Base-by-base conservation (phyloP, 1,140 invertebrate genomes). In the Leptopilina clavipes region DNA sequence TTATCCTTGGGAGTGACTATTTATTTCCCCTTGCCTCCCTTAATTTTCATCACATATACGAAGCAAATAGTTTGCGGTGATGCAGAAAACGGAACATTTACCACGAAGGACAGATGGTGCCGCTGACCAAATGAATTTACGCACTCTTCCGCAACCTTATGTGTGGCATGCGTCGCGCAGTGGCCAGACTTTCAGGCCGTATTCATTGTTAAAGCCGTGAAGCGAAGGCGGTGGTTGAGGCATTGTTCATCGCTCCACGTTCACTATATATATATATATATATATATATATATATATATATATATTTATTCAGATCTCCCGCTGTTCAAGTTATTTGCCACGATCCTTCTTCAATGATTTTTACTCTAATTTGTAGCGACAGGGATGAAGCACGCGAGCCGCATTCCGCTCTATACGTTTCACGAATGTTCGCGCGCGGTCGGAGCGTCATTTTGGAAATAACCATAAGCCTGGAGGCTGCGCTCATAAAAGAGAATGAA, bases 311-410 rank as follows among this genome's bases (percentile, higher is more conserved):
- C 31, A 44, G 74, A 73, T 71, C 78, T 82, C 88, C 88, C 77
- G 85, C 88, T 88, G 88, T 72, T 87, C 84, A 81, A 79, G 83
- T 88, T 88, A 89, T 89, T 89, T 85, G 82, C 81, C 85, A 84
- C 84, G 85, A 89, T 89, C 85, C 87, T 82, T 80, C 83, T 88
- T 86, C 83, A 86, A 40, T 85, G 85, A 88, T 85, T 88, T 87
- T 86, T 81, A 87, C 86, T 86, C 86, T 89, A 90, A 90, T 89
- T 89, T 86, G 89, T 85, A 84, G 84, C 85, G 89, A 90, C 89
- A 90, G 84, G 85, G 81, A 86, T 83, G 83, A 79, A 85, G 86
- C 88, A 86, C 85, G 73, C 72, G 73, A 77, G 73, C 65, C 75
- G 56, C 80, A 82, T 80, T 81, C 78, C 77, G 40, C 18, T 71